These are phyloP conservation scores for Pantherophis guttatus DNA, from an alignment of 2,113 vertebrate species.

Conservation along the genomic window DNA sequence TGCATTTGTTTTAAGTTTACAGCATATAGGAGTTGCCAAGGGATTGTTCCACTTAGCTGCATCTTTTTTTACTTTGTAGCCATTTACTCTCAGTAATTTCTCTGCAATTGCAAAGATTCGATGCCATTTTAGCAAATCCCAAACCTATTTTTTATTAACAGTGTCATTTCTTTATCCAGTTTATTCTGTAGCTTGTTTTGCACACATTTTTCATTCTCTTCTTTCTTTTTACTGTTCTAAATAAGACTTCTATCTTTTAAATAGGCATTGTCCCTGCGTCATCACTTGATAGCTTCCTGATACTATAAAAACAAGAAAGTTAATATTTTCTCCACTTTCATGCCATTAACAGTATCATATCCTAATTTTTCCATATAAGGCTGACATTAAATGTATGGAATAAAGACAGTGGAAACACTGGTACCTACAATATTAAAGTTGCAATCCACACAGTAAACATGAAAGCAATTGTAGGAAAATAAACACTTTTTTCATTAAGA, in stretches of 20 bases:
- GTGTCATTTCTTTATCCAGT: constrained; percentile 65
- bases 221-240: constrained; percentile 31
- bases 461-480: constrained; percentile 32
- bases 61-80: constrained; percentile 65
- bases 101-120: constrained; percentile 57
- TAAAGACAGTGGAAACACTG: not conserved
- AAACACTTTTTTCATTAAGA: constrained; percentile 29
- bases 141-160: constrained; percentile 57
- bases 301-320: not conserved
- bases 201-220: constrained; percentile 54
- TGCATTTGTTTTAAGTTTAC: constrained; percentile 67
- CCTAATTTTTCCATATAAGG: not conserved
- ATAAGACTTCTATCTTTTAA: not conserved
- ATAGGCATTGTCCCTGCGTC: not conserved
- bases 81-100: constrained; percentile 60
- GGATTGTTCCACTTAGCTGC: constrained; percentile 67
- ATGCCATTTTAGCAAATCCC: constrained; percentile 62
- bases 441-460: constrained; percentile 31
- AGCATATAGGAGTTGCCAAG: constrained; percentile 67
- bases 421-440: not conserved
- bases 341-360: not conserved
- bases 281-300: not conserved
- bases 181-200: constrained; percentile 59
- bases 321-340: not conserved
- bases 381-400: constrained; percentile 5